Conservation (phyloP, 2,113 vertebrate genomes). For the Grammomys dolichurus region DNA sequence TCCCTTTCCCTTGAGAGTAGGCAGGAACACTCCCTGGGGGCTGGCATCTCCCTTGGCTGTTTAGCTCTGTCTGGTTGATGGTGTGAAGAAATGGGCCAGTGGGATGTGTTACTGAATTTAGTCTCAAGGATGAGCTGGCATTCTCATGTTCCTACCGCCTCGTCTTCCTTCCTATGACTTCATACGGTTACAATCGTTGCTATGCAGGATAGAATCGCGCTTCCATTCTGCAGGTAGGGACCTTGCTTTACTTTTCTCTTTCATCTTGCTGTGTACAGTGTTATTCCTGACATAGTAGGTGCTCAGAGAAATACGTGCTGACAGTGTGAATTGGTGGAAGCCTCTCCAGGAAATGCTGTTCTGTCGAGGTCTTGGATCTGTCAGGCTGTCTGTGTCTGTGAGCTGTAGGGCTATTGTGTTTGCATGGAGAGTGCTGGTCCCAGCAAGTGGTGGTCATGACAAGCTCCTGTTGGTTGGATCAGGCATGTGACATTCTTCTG, state of each 20-base stretch:
- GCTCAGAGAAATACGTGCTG: neutral
- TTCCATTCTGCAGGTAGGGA: conserved; percentile 14
- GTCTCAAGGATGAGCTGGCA: neutral
- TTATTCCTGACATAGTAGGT: conserved; percentile 14
- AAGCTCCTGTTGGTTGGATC: neutral
- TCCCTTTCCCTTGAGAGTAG: neutral
- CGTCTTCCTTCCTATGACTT: neutral
- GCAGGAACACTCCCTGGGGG: neutral
- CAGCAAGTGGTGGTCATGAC: neutral
- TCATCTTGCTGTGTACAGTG: neutral
- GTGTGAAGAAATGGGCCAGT: neutral
- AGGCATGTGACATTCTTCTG: neutral
- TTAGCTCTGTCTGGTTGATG: conserved; percentile 9
- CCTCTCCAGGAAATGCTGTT: neutral
- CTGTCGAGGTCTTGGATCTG: neutral
- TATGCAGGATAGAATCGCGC: neutral
- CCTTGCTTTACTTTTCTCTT: neutral
- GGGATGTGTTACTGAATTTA: conserved; percentile 7
- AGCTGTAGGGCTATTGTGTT: neutral
- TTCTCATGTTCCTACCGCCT: conserved; percentile 5
- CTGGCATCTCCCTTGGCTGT: neutral
- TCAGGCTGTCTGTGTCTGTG: neutral
- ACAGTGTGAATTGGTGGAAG: neutral
- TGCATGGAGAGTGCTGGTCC: neutral
- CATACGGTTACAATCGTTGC: neutral